Evolutionary conservation across 2,888 invertebrate genomes (phyloP), one percentile per base, ranked within the genome.

Genomic region (Phaedon cochleariae): DNA sequence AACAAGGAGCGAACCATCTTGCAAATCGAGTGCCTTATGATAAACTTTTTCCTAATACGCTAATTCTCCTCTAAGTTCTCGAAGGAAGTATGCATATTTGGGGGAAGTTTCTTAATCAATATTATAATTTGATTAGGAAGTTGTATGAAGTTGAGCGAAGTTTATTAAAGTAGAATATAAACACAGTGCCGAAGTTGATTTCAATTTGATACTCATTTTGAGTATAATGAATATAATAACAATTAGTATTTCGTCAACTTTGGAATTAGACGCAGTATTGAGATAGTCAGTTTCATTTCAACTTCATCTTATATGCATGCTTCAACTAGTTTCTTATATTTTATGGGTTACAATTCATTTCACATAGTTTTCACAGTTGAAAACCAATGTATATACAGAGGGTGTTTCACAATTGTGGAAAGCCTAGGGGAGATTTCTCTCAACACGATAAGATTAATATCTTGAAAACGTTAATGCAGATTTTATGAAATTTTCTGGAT

Each of bases 91-190:
- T 51, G 53, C 53, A 53, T 60, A 57, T 57, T 57, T 12, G 22
- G 21, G 22, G 53, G 31, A 60, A 60, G 37, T 60, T 60, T 60
- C 60, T 41, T 60, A 45, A 60, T 60, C 60, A 53, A 53, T 53
- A 53, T 60, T 46, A 60, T 53, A 60, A 60, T 60, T 60, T 20
- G 53, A 60, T 60, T 60, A 60, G 45, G 29, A 60, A 60, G 60
- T 60, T 60, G 52, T 60, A 45, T 60, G 29, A 21, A 57, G 57
- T 57, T 57, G 9, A 10, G 45, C 18, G 18, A 46, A 60, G 60
- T 60, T 60, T 45, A 53, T 45, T 52, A 60, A 60, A 45, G 60
- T 60, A 29, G 53, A 60, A 60, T 53, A 48, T 53, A 60, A 60
- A 60, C 53, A 60, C 46, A 45, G 52, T 22, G 31, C 52, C 53